Evolutionary conservation across 2,797 vertebrate species (phyloP).

Genomic region (Danio albolineatus): DNA sequence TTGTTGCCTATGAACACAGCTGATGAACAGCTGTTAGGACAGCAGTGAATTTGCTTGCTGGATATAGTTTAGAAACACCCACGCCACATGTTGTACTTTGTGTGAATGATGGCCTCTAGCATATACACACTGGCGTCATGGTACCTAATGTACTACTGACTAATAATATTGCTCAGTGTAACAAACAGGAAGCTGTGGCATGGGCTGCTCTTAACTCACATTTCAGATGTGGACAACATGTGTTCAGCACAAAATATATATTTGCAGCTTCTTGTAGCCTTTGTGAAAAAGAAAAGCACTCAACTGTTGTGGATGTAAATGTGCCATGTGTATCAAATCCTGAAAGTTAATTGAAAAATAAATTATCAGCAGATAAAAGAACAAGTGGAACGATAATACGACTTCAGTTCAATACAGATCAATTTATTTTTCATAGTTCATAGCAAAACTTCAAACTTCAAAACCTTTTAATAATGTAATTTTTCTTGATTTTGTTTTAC

Average conservation of each 20-base stretch:
- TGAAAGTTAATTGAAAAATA: too few species aligned
- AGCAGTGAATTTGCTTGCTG: conserved; percentile 24
- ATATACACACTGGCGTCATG: conserved; percentile 6
- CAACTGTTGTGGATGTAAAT: too few species aligned
- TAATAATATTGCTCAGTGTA: conserved; percentile 9
- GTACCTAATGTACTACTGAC: conserved; percentile 3
- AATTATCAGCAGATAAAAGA: too few species aligned
- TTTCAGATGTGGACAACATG: conserved; percentile 1
- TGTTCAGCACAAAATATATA: conserved; percentile 1
- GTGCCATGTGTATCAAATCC: too few species aligned
- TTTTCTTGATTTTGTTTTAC: too few species aligned
- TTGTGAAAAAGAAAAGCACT: conserved; percentile 46
- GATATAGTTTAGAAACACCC: conserved; percentile 6
- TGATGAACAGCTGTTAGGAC: conserved; percentile 68
- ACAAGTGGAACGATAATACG: too few species aligned
- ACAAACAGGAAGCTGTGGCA: neutral
- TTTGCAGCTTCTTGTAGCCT: conserved; percentile 15
- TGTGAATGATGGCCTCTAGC: conserved; percentile 7
- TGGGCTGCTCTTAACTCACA: neutral
- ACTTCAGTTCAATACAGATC: too few species aligned
- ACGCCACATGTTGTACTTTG: conserved; percentile 11
- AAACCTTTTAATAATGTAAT: too few species aligned
- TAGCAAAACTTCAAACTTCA: too few species aligned
- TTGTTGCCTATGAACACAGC: conserved; percentile 54
- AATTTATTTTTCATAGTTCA: too few species aligned